These are phyloP conservation scores for Murina feae DNA, from an alignment of 2,113 vertebrate species.

Conservation along the genomic window DNA sequence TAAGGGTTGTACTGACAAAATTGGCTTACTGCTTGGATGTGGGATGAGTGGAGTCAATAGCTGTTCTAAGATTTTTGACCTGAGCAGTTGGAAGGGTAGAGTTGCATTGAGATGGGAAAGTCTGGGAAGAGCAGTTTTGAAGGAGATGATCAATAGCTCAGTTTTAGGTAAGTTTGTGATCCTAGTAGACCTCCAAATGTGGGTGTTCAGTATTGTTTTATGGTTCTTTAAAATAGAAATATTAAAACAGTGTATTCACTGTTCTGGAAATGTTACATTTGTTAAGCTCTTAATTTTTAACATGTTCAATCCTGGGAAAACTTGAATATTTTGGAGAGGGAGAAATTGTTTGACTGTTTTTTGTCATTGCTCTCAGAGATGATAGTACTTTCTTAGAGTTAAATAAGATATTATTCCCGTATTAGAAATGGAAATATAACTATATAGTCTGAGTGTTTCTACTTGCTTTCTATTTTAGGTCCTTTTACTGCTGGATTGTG, in stretches of 20 bases:
- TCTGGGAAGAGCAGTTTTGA: not conserved
- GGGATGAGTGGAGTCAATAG: not conserved
- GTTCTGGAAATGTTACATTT: constrained; percentile 10
- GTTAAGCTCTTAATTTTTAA: constrained; percentile 50
- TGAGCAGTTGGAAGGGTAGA: not conserved
- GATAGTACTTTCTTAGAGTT: constrained; percentile 44
- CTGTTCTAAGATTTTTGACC: constrained; percentile 4
- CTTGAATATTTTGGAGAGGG: constrained; percentile 31
- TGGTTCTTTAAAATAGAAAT: constrained; percentile 6
- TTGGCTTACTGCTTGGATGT: not conserved
- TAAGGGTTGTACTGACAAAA: not conserved
- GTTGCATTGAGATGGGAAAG: not conserved
- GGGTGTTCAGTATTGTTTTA: constrained; percentile 6
- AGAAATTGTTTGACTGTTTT: constrained; percentile 33
- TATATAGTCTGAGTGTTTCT: constrained; percentile 65
- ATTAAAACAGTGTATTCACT: constrained; percentile 32
- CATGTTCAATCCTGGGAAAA: constrained; percentile 6
- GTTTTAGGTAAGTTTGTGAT: constrained; percentile 44
- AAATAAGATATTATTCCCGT: constrained; percentile 42
- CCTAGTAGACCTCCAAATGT: not conserved
- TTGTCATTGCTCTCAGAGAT: constrained; percentile 37
- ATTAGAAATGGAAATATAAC: constrained; percentile 54
- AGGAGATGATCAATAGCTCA: not conserved
- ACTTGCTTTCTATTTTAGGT: constrained; percentile 77
- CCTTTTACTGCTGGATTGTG: constrained; percentile 59